Evolutionary conservation across 53 echinoderm and acorn worm genomes (phyloP).

Genomic region (Mesocentrotus franciscanus): DNA sequence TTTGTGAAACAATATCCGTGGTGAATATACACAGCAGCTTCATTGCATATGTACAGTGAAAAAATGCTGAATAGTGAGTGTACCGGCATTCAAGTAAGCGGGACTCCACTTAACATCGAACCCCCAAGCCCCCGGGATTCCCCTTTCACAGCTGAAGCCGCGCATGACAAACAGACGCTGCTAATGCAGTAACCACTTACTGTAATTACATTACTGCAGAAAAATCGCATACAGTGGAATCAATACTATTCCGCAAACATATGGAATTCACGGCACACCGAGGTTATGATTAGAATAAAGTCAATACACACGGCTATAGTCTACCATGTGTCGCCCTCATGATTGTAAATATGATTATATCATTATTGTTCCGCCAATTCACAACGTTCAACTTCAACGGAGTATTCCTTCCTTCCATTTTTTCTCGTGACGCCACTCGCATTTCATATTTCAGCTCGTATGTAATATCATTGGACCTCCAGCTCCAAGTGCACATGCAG

Average conservation of each 20-base stretch:
- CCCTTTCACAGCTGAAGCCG: not conserved
- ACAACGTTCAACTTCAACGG: not conserved
- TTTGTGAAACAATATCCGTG: not conserved
- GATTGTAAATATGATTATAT: not conserved
- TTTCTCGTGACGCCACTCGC: too few species aligned
- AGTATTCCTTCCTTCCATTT: not conserved
- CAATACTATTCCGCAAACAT: not conserved
- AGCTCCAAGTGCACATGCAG: not conserved
- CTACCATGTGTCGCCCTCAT: not conserved
- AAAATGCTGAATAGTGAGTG: not conserved
- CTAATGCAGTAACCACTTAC: not conserved
- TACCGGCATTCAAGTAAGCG: not conserved
- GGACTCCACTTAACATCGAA: not conserved
- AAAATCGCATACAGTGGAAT: not conserved
- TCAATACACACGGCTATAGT: not conserved
- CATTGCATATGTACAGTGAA: not conserved
- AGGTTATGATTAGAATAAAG: not conserved
- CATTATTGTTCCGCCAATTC: not conserved
- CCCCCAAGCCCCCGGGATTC: conserved; percentile 11
- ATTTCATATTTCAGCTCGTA: not conserved
- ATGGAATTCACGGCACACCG: not conserved
- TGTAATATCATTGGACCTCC: not conserved
- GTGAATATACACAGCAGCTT: not conserved
- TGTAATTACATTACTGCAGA: not conserved
- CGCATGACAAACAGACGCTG: not conserved